Evolutionary conservation across 2,888 invertebrate species (phyloP).

Genomic region (Apamea crenata): DNA sequence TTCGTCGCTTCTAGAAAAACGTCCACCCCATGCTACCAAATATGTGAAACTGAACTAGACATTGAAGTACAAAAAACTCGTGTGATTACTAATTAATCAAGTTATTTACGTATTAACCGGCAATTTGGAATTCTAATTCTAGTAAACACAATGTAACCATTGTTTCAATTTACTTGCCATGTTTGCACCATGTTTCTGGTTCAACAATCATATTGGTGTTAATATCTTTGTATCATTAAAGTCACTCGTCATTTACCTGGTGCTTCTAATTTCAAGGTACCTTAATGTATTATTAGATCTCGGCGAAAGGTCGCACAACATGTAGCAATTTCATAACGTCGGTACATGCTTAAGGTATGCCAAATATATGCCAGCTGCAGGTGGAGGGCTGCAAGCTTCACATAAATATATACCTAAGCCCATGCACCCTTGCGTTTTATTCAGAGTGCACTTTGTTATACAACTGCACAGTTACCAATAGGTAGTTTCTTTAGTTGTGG

Average conservation of each 20-base stretch:
- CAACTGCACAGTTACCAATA: background rate
- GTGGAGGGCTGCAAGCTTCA: background rate
- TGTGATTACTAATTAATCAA: conserved; percentile 17
- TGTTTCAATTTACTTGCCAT: conserved; percentile 31
- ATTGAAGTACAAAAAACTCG: conserved; percentile 78
- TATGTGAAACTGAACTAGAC: conserved; percentile 84
- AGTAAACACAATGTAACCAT: conserved; percentile 21
- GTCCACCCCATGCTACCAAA: conserved; percentile 85
- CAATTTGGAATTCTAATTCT: conserved; percentile 39
- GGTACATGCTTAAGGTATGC: background rate
- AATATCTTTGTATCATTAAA: conserved; percentile 38
- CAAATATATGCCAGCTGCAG: background rate
- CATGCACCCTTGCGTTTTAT: background rate
- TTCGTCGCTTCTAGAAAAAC: conserved; percentile 85
- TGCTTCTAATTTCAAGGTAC: conserved; percentile 24
- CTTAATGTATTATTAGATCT: background rate
- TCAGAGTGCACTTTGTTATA: background rate
- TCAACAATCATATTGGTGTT: conserved; percentile 5
- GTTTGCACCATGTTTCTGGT: conserved; percentile 17
- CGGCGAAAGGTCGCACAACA: background rate
- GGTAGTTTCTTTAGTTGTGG: background rate
- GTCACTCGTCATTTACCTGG: background rate
- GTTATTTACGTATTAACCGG: background rate
- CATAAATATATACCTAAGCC: background rate
- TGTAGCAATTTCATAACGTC: background rate